Conservation (phyloP, 2,113 vertebrate genomes). For the Cervus canadensis region DNA sequence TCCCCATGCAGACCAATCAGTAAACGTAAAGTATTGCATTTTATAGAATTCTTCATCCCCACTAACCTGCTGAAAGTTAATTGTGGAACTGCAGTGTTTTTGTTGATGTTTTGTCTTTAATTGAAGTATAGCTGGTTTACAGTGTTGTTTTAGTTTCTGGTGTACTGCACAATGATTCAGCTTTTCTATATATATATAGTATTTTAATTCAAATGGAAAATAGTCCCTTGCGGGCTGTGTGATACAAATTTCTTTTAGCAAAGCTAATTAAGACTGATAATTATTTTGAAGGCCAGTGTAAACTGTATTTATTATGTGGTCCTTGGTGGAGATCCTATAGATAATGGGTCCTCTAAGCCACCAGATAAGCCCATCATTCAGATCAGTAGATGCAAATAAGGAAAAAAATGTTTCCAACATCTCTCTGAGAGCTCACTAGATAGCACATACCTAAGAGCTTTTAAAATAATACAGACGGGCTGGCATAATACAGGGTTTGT, state of each 20-base stretch:
- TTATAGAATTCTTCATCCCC: background rate
- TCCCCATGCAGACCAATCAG: background rate
- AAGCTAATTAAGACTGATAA: background rate
- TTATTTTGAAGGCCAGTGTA: background rate
- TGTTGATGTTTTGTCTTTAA: background rate
- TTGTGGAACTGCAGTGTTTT: background rate
- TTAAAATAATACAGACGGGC: background rate
- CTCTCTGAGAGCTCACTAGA: background rate
- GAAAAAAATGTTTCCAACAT: background rate
- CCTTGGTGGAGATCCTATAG: background rate
- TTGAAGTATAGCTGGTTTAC: background rate
- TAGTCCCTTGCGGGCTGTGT: background rate
- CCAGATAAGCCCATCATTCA: background rate
- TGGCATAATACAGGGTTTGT: background rate
- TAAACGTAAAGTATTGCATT: background rate
- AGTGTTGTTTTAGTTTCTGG: background rate
- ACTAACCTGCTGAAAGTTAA: background rate
- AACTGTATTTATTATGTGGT: background rate
- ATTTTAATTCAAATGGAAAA: background rate
- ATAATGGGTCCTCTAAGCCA: background rate
- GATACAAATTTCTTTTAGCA: slow-evolving; percentile 6
- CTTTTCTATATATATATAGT: background rate
- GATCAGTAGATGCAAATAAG: background rate
- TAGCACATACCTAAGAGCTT: background rate
- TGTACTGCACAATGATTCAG: background rate